A percentile compares a stretch with the other conserved stretches of the same genome.
These are phyloP conservation scores for Luidia sarsii DNA, from an alignment of 53 echinoderm and acorn worm species.

Conservation along the genomic window DNA sequence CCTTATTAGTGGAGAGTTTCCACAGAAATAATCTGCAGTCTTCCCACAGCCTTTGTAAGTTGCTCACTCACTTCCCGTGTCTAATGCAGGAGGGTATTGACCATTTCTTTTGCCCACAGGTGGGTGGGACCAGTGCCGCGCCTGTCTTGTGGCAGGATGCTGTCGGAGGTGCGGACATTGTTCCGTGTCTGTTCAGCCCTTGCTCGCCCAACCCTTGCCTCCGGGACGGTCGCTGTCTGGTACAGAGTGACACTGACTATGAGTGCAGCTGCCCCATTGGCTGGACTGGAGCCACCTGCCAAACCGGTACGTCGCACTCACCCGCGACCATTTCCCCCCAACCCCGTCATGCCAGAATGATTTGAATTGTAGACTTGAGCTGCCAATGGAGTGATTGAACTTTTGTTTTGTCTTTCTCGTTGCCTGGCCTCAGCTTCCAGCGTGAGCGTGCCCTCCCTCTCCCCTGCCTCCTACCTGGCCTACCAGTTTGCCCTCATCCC, in stretches of 20 bases:
- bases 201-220: slow-evolving; percentile 72
- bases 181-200: slow-evolving; percentile 65
- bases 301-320: slow-evolving; percentile 65
- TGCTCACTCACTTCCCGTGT: too few species aligned
- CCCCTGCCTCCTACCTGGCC: slow-evolving; percentile 66
- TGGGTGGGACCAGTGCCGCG: slow-evolving; percentile 61
- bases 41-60: too few species aligned
- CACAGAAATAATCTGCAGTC: too few species aligned
- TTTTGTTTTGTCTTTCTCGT: not conserved
- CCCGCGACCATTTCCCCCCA: too few species aligned
- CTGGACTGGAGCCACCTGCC: slow-evolving; percentile 72
- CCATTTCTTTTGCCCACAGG: slow-evolving; percentile 54
- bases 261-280: slow-evolving; percentile 70
- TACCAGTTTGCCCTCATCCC: slow-evolving; percentile 53
- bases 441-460: slow-evolving; percentile 73
- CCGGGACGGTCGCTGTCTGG: slow-evolving; percentile 69
- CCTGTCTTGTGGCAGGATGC: slow-evolving; percentile 53
- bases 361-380: too few species aligned
- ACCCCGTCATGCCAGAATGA: too few species aligned
- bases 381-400: not conserved
- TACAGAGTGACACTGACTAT: slow-evolving; percentile 64
- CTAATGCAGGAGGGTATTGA: too few species aligned
- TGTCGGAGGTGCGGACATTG: slow-evolving; percentile 65
- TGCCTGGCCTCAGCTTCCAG: slow-evolving; percentile 48
- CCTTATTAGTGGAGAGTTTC: too few species aligned